Evolutionary conservation across 2,113 vertebrate species (phyloP).

Genomic region (Crypturellus undulatus): DNA sequence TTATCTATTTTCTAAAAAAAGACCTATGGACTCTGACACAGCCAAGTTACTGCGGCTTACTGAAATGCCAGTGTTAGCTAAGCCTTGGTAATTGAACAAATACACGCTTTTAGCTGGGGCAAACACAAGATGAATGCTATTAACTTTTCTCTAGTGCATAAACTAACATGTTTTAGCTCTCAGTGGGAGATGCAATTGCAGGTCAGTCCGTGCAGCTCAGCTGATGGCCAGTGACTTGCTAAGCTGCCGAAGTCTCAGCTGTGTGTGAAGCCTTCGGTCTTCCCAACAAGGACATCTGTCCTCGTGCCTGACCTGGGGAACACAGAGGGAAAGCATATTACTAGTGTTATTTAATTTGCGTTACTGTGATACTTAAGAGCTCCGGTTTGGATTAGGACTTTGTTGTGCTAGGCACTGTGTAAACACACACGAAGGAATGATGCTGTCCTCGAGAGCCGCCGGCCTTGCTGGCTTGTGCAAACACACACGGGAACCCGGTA

Average conservation of each 20-base stretch:
- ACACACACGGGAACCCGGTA: not conserved
- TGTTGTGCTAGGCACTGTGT: constrained; percentile 7
- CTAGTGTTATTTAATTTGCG: constrained; percentile 41
- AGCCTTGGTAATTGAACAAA: constrained; percentile 28
- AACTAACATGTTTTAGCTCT: not conserved
- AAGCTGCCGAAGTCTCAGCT: not conserved
- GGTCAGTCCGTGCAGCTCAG: not conserved
- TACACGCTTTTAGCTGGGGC: constrained; percentile 13
- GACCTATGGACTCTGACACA: not conserved
- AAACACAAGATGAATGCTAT: constrained; percentile 20
- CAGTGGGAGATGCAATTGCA: not conserved
- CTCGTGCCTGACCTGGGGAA: not conserved
- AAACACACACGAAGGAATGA: constrained; percentile 8
- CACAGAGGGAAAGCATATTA: not conserved
- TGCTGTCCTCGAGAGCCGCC: constrained; percentile 8
- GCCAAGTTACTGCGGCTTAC: constrained; percentile 48
- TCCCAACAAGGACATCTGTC: not conserved
- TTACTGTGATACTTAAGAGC: constrained; percentile 25
- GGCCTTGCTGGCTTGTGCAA: constrained; percentile 22
- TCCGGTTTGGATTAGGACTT: constrained; percentile 10
- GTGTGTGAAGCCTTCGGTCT: not conserved
- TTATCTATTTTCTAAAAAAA: constrained; percentile 52
- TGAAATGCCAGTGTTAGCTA: constrained; percentile 48
- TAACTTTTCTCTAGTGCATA: constrained; percentile 4
- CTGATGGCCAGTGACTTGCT: not conserved